Evolutionary conservation across 2,113 vertebrate genomes (phyloP), one percentile per base, ranked within the genome.

Genomic region (Ondatra zibethicus): DNA sequence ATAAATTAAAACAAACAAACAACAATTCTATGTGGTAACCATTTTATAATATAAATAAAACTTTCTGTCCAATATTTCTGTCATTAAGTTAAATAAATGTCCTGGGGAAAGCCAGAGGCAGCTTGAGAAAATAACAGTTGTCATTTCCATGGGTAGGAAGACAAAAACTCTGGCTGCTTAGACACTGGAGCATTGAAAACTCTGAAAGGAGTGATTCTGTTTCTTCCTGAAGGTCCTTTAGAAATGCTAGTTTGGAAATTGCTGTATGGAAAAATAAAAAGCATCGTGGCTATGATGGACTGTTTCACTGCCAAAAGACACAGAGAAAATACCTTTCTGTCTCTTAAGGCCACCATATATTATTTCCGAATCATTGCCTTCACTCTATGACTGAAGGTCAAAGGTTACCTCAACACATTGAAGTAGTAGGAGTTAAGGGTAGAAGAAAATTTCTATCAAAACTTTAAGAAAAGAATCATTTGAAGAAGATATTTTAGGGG

Each of bases 21-120:
- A 70, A 58, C 58, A 85, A 16, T n/a, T 65, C 3, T 12, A 2
- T 75, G 47, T 78, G 31, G 17, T 72, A 87, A 75, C 84, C 52
- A 8, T 92, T 78, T 89, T 58, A 87, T 11, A 88, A 2, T 80
- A 39, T 23, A 5, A 93, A n/a, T 25, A 21, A 70, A 68, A 39
- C 29, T 70, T 84, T 91, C 50, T 96, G 82, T 76, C 50, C 70
- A 88, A 70, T 0, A 27, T 58, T 36, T 10, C 13, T 87, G 47
- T 78, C 50, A 75, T 90, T 70, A 92, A 97, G 58, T 92, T 29
- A 92, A 95, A 78, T 45, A 96, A 89, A 75, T 47, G 4, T 78
- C 47, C 45, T 72, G 21, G 45, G 72, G 36, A 92, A 90, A 89
- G 16, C 12, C 84, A 92, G 80, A 55, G 50, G 42, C 78, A 87